Evolutionary conservation across 2,888 invertebrate species (phyloP), one percentile per base, ranked within the genome.

Genomic region (Leucozona laternaria): DNA sequence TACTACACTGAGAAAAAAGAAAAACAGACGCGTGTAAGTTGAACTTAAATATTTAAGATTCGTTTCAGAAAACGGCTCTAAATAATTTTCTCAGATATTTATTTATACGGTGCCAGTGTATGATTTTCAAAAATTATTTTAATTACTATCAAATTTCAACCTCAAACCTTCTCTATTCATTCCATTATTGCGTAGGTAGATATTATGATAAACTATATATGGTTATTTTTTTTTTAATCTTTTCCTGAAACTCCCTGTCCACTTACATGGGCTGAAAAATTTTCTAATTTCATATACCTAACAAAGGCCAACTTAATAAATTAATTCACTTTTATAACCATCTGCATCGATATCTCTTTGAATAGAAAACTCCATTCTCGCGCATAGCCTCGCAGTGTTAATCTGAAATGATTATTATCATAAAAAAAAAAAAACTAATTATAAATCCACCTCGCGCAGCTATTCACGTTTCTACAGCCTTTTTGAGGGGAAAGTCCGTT

Each of bases 361-460:
- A 34, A 31, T 66, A 66, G 66, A 66, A 66, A 48, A 48, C 34
- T 48, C 15, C 25, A 45, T 28, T 45, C 15, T 43, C 28, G 2
- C n/a, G 7, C 17, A 28, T 17, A 31, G 6, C 25, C 17, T 17
- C 37, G n/a, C n/a, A 37, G 11, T 40, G 28, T 48, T 20, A 64
- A 22, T 34, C 48, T 20, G 10, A 64, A 64, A 40, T 40, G 50
- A 40, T 40, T 37, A 28, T 40, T 40, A 40, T 53, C 62, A 48
- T 34, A 40, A 53, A 62, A 57, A 75, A 55, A 55, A 70, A 55
- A 20, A 48, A 70, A 68, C 75, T 79, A 84, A 84, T 79, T 79
- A 66, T 34, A 76, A 64, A 66, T 58, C 58, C 66, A 48, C 48
- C 48, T 34, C 45, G 66, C 66, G 64, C 70, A 66, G 79, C 64